A percentile compares a stretch with the other conserved stretches of the same genome.
Conservation (phyloP, 2,888 invertebrate genomes). For the Scaptomyza tumidula region DNA sequence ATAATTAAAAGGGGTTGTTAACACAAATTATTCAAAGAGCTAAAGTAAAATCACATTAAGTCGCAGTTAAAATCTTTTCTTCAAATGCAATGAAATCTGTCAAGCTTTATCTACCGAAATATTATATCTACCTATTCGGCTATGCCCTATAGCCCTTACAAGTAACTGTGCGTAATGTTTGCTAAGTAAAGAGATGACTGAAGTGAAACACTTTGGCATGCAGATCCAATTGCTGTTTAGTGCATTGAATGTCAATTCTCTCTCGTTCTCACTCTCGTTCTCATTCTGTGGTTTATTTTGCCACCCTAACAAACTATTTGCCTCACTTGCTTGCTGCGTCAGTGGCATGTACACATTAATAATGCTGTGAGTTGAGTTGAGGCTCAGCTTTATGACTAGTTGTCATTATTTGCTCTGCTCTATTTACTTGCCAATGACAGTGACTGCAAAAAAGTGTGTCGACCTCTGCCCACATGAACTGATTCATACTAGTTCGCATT, state of each 20-base stretch:
- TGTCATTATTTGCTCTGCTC: slow-evolving; percentile 63
- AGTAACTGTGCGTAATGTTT: slow-evolving; percentile 2
- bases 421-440: slow-evolving; percentile 74
- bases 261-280: not conserved
- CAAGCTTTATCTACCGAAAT: too few species aligned
- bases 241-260: slow-evolving; percentile 24
- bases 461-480: slow-evolving; percentile 60
- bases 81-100: too few species aligned
- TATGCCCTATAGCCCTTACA: too few species aligned
- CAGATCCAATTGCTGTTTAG: slow-evolving; percentile 53
- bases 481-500: slow-evolving; percentile 59
- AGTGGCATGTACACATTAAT: slow-evolving; percentile 56
- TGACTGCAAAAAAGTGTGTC: slow-evolving; percentile 70
- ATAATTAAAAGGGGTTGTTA: too few species aligned
- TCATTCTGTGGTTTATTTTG: not conserved
- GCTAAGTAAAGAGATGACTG: slow-evolving; percentile 18
- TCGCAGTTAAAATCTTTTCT: too few species aligned
- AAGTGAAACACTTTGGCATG: slow-evolving; percentile 49
- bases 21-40: too few species aligned
- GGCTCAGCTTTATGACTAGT: slow-evolving; percentile 39
- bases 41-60: too few species aligned
- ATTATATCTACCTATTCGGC: too few species aligned
- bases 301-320: not conserved
- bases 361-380: slow-evolving; percentile 49
- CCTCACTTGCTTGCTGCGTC: not conserved